These are phyloP conservation scores for Patella vulgata DNA, from an alignment of 1,140 invertebrate genomes.

Conservation along the genomic window DNA sequence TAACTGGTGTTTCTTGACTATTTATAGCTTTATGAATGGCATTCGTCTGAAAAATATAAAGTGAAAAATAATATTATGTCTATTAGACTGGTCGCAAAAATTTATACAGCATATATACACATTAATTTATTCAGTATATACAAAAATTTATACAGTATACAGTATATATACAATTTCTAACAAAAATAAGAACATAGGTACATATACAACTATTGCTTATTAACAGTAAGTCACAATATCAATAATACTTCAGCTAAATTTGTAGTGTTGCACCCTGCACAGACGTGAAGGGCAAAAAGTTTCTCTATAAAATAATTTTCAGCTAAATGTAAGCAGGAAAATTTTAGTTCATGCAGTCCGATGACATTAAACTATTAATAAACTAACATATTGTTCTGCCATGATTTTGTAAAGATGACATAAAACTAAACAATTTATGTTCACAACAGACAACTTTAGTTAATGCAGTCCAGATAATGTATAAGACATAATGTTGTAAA, in stretches of 20 bases:
- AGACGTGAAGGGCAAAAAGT: too few relatives aligned
- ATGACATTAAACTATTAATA: too few relatives aligned
- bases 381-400: too few relatives aligned
- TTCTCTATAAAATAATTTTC: too few relatives aligned
- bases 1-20: conserved; percentile 86
- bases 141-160: not conserved
- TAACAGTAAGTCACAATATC: not conserved
- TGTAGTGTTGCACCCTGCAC: too few relatives aligned
- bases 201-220: not conserved
- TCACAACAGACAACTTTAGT: too few relatives aligned
- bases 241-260: not conserved
- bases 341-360: too few relatives aligned
- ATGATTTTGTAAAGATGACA: too few relatives aligned
- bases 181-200: not conserved
- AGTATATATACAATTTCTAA: not conserved
- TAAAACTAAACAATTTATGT: too few relatives aligned
- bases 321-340: too few relatives aligned
- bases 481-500: too few relatives aligned
- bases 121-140: not conserved
- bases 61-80: not conserved
- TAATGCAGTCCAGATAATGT: too few relatives aligned
- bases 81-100: not conserved
- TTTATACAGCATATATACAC: not conserved
- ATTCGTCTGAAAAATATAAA: conserved; percentile 50
- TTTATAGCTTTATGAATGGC: conserved; percentile 90